Evolutionary conservation across 2,888 invertebrate species (phyloP), one percentile per base, ranked within the genome.

Genomic region (Pristionchus mayeri): DNA sequence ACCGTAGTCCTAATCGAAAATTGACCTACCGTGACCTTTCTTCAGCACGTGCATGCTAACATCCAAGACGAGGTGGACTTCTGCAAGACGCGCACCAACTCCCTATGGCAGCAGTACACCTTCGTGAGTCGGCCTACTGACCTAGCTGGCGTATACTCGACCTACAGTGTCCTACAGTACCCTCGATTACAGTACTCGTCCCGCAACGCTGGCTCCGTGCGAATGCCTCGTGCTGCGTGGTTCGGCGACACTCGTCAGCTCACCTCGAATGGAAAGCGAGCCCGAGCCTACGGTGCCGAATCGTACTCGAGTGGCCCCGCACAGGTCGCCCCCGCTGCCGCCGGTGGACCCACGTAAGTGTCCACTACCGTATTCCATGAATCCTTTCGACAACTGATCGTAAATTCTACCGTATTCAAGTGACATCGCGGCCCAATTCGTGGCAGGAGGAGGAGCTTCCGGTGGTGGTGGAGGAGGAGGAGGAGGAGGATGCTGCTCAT

Each of bases 51-150:
- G 27, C 81, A 82, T n/a, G 44, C 81, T 0, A 63, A 63, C 18
- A 40, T 82, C 4, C 81, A 82, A 27, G 81, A 82, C 48, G 81
- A 82, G 48, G 81, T 82, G 27, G 81, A 82, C 6, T 82, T 63
- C 81, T 82, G 81, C 81, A 82, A 82, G 81, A 30, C 63, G 18
- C 63, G 63, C 21, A 21, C 81, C 30, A 82, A 82, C 30, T 40
- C 63, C 18, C 81, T 82, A 40, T 82, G 81, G 81, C 40, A 63
- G 48, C 63, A 82, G 63, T 82, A 63, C 63, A 63, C 63, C 6
- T 24, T 63, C 21, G 81, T 82, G 52, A 80, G 80, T 80, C 34
- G 27, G 9, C n/a, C 40, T 27, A 30, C 63, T 4, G 24, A 7
- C n/a, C 24, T 27, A 11, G 3, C 57, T 57, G 37, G 34, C 6